Evolutionary conservation across 1,140 invertebrate genomes (phyloP).

Genomic region (Dreissena polymorpha): DNA sequence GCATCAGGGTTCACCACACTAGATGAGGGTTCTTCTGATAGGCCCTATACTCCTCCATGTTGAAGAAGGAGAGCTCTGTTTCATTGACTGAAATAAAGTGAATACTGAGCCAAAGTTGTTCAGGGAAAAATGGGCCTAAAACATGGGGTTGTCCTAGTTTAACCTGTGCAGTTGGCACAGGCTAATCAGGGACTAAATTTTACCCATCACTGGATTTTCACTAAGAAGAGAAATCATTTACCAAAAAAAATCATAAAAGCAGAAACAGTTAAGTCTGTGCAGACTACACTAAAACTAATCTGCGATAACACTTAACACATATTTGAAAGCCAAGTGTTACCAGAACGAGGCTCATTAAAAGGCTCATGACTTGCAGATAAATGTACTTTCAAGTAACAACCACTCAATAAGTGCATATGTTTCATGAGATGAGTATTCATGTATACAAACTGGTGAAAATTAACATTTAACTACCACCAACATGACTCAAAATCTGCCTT

Average conservation of each 20-base stretch:
- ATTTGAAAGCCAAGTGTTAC: too few relatives aligned
- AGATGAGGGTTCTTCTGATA: conserved; percentile 43
- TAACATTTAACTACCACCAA: too few relatives aligned
- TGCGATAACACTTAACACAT: too few relatives aligned
- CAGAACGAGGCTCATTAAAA: too few relatives aligned
- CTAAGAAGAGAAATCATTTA: neutral
- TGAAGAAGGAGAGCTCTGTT: conserved; percentile 46
- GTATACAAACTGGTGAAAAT: too few relatives aligned
- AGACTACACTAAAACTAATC: too few relatives aligned
- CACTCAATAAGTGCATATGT: too few relatives aligned
- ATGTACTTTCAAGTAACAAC: too few relatives aligned
- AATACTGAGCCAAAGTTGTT: neutral
- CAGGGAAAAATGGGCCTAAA: neutral
- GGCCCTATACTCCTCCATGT: conserved; percentile 35
- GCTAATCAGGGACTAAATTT: neutral
- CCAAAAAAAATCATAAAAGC: neutral
- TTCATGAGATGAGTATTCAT: too few relatives aligned
- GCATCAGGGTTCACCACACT: conserved; percentile 6
- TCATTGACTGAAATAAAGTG: conserved; percentile 36
- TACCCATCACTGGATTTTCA: neutral
- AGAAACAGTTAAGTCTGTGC: neutral
- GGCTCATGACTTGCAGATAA: too few relatives aligned
- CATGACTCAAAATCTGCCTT: too few relatives aligned
- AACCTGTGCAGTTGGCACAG: neutral
- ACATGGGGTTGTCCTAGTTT: neutral